Base-by-base conservation (phyloP, 2,113 vertebrate species). In the Oplegnathus fasciatus region DNA sequence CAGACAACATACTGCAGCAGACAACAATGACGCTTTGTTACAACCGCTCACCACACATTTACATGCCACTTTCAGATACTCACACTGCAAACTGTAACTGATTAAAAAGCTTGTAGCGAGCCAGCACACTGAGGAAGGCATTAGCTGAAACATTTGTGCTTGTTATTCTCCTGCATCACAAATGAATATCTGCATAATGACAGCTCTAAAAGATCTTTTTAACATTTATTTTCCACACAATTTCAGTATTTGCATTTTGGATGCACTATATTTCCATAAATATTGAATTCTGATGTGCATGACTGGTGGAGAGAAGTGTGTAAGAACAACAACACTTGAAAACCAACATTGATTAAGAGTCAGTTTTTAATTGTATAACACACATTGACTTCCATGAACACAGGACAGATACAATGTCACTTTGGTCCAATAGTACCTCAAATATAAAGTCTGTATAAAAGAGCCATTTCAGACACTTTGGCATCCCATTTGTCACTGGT, bases 371-470 rank as follows among this genome's bases (percentile, higher is more conserved):
- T 87, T 76, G 71, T 5, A 55, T 52, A 57, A 84, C 70, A 82
- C 79, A 76, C 44, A 75, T 1, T 34, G 57, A 79, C 54, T 71
- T 88, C 28, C 44, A 89, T 85, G 75, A 89, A 88, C 84, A 93
- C 77, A 75, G 24, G 78, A 90, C 78, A 89, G 26, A 86, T 54
- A 92, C 69, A 60, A 73, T 86, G 85, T 78, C 64, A 87, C 85
- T 91, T 91, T 90, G 88, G 88, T 94, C 86, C 80, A 83, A 79
- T 65, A 85, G 82, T 90, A 90, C 74, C 76, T 83, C 65, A 1
- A 50, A 85, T 88, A 89, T 66, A 79, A 84, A 80, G 57, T 86
- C 50, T 84, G 73, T 89, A 81, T 57, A 86, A 89, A 89, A 80
- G 55, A 71, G 62, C 42, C 58, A 13, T 40, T 77, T 76, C 71